These are phyloP conservation scores for Plebejus argus DNA, from an alignment of 2,888 invertebrate species.

Conservation along the genomic window DNA sequence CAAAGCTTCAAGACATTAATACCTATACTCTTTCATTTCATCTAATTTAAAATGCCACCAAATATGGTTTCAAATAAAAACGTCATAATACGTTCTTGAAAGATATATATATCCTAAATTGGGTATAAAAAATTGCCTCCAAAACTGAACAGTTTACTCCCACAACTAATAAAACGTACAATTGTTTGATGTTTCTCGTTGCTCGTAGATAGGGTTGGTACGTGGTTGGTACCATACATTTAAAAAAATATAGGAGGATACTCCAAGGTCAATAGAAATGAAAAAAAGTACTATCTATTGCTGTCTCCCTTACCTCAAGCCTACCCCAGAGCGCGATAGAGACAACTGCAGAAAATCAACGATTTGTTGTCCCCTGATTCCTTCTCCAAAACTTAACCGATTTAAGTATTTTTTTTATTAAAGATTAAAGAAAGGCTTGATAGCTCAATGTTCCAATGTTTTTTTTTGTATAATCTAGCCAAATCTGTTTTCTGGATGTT, in stretches of 20 bases:
- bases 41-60: slow-evolving; percentile 13
- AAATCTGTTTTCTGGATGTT: too few relatives aligned
- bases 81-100: neutral
- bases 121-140: slow-evolving; percentile 30
- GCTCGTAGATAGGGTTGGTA: slow-evolving; percentile 16
- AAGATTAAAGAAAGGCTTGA: too few relatives aligned
- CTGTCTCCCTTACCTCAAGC: too few relatives aligned
- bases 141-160: slow-evolving; percentile 21
- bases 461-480: too few relatives aligned
- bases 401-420: too few relatives aligned
- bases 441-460: too few relatives aligned
- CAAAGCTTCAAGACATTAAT: neutral
- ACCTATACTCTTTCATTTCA: slow-evolving; percentile 31
- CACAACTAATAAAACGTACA: slow-evolving; percentile 35
- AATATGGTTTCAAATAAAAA: slow-evolving; percentile 9
- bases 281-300: too few relatives aligned
- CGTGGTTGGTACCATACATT: neutral
- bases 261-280: too few relatives aligned
- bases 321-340: too few relatives aligned
- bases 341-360: too few relatives aligned
- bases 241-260: neutral
- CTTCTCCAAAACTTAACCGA: too few relatives aligned
- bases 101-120: slow-evolving; percentile 6
- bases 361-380: too few relatives aligned
- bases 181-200: slow-evolving; percentile 43